phyloP scores from a whole-genome alignment of 2,888 invertebrate species.

The Nymphalis c-album region DNA sequence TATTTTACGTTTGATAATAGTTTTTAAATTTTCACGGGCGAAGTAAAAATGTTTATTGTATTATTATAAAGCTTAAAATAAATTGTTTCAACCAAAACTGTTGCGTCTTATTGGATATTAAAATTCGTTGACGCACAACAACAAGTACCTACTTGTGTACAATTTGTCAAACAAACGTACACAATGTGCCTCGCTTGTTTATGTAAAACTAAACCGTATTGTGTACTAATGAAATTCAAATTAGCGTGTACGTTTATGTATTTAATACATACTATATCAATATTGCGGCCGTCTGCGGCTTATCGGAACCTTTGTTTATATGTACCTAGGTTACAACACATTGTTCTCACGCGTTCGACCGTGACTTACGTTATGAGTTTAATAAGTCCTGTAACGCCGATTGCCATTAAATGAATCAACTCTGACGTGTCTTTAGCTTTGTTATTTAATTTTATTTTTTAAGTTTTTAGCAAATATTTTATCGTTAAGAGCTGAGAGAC shows the following conservation, averaged over 20 bases:
- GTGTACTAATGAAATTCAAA: slow-evolving; percentile 25
- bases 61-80: too few relatives aligned
- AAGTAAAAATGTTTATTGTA: too few relatives aligned
- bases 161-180: slow-evolving; percentile 18
- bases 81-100: neutral
- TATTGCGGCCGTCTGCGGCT: slow-evolving; percentile 38
- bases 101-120: slow-evolving; percentile 21
- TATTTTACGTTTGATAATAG: too few relatives aligned
- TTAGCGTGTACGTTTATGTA: slow-evolving; percentile 20
- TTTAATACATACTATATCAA: slow-evolving; percentile 23
- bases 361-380: slow-evolving; percentile 38
- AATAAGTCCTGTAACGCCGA: slow-evolving; percentile 34
- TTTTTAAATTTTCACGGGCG: too few relatives aligned
- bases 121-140: slow-evolving; percentile 27
- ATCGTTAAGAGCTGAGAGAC: too few relatives aligned
- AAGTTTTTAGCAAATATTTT: too few relatives aligned
- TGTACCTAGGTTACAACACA: slow-evolving; percentile 26
- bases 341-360: slow-evolving; percentile 42
- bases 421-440: slow-evolving; percentile 4
- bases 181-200: slow-evolving; percentile 16
- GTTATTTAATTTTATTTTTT: too few relatives aligned
- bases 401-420: slow-evolving; percentile 32
- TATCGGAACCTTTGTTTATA: slow-evolving; percentile 31
- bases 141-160: slow-evolving; percentile 11
- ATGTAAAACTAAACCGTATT: slow-evolving; percentile 25